phyloP scores from a whole-genome alignment of 1,140 invertebrate species.

The Rhagoletis pomonella region DNA sequence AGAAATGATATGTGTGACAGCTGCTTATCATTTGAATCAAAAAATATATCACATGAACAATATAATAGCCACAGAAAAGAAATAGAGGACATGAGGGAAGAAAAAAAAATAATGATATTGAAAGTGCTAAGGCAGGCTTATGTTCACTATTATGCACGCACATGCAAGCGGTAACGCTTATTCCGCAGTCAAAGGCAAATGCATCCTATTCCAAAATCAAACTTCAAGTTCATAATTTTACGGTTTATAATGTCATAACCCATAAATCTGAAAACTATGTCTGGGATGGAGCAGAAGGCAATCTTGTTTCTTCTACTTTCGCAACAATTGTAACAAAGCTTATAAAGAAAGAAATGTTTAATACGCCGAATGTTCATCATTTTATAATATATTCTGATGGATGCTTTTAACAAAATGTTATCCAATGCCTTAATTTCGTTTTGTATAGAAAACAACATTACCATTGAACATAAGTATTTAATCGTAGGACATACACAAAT shows the following conservation, averaged over 20 bases:
- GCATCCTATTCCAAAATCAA: constrained; percentile 55
- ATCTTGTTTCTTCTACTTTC: constrained; percentile 72
- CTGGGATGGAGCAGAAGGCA: constrained; percentile 73
- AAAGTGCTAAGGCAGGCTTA: constrained; percentile 28
- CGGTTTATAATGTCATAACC: constrained; percentile 55
- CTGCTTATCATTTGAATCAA: constrained; percentile 61
- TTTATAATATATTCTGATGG: no score
- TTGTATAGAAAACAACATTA: no score
- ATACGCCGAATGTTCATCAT: no score
- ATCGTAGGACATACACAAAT: no score
- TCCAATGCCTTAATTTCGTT: no score
- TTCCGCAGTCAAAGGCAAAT: no score
- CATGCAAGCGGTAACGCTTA: constrained; percentile 57
- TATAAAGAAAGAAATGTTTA: constrained; percentile 62
- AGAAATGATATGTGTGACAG: constrained; percentile 65
- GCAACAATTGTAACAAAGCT: constrained; percentile 68
- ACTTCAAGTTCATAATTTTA: constrained; percentile 55
- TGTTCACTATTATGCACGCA: constrained; percentile 46
- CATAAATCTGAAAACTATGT: no score
- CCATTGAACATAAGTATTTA: no score
- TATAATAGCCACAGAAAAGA: constrained; percentile 21
- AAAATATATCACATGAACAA: constrained; percentile 59
- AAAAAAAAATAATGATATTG: constrained; percentile 50
- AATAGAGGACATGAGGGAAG: no score
- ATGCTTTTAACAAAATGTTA: no score